Conservation (phyloP, 2,113 vertebrate genomes). For the Thamnaconus septentrionalis region DNA sequence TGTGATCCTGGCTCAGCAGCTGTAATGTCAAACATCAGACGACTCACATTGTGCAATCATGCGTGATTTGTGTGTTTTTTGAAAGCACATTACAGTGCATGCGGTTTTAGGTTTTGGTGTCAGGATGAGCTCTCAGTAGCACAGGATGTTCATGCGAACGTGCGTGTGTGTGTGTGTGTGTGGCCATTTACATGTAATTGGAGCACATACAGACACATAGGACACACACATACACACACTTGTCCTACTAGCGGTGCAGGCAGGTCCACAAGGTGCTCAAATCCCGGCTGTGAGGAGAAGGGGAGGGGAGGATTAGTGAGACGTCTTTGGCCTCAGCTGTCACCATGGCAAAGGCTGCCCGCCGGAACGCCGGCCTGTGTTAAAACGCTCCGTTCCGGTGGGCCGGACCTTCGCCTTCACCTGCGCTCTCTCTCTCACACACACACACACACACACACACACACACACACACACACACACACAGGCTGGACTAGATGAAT, state of each 20-base stretch:
- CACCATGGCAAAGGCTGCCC: slow-evolving; percentile 68
- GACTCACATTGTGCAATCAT: too few species aligned
- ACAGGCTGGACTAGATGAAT: too few species aligned
- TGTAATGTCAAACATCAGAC: too few species aligned
- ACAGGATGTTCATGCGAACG: background rate
- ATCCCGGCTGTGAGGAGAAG: slow-evolving; percentile 55
- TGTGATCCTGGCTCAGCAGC: too few species aligned
- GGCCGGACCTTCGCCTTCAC: too few species aligned
- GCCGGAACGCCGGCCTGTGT: slow-evolving; percentile 42
- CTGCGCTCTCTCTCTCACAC: too few species aligned
- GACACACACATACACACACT: too few species aligned
- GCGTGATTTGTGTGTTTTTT: too few species aligned
- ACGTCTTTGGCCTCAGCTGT: slow-evolving; percentile 65
- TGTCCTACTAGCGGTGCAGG: slow-evolving; percentile 28
- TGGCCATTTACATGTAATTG: slow-evolving; percentile 41
- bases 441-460: too few species aligned
- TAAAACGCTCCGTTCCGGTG: slow-evolving; percentile 5
- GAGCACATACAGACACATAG: slow-evolving; percentile 7
- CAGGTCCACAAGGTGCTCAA: slow-evolving; percentile 50
- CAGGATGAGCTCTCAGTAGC: slow-evolving; percentile 15
- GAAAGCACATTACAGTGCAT: too few species aligned
- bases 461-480: too few species aligned
- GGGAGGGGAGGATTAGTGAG: background rate
- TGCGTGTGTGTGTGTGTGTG: slow-evolving; percentile 9
- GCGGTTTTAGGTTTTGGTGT: slow-evolving; percentile 9